These are phyloP conservation scores for Cariama cristata DNA, from an alignment of 2,113 vertebrate genomes.

Conservation along the genomic window DNA sequence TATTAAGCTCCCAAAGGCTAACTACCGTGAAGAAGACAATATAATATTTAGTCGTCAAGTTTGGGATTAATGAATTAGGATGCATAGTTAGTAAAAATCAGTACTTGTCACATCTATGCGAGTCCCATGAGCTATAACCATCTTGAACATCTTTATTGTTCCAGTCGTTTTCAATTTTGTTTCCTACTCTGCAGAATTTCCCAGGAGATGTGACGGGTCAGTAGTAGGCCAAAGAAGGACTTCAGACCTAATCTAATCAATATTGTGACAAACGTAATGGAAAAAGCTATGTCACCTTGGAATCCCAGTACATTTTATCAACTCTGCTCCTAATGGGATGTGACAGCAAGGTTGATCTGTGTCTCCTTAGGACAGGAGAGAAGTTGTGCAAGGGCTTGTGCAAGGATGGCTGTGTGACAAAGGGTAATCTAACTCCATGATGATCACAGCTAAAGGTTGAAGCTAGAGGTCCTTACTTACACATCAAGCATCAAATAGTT, in stretches of 20 bases:
- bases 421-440: background rate
- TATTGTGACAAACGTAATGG: constrained; percentile 38
- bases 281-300: constrained; percentile 36
- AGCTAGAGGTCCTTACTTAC: background rate
- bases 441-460: background rate
- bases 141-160: constrained; percentile 5
- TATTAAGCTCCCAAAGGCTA: background rate
- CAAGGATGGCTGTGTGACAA: background rate
- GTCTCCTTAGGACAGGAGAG: background rate
- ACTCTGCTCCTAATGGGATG: constrained; percentile 26
- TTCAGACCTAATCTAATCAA: constrained; percentile 55
- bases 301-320: constrained; percentile 22
- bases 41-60: background rate
- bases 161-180: background rate
- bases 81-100: constrained; percentile 3
- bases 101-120: background rate
- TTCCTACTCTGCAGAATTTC: constrained; percentile 40
- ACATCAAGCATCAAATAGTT: background rate
- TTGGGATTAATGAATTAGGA: constrained; percentile 13
- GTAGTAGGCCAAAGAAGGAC: constrained; percentile 18
- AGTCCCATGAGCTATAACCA: background rate
- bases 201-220: constrained; percentile 34
- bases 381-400: background rate
- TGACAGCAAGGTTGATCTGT: constrained; percentile 15
- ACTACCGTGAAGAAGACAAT: background rate